Evolutionary conservation across 1,140 invertebrate genomes (phyloP).

Genomic region (Glossosoma conforme): DNA sequence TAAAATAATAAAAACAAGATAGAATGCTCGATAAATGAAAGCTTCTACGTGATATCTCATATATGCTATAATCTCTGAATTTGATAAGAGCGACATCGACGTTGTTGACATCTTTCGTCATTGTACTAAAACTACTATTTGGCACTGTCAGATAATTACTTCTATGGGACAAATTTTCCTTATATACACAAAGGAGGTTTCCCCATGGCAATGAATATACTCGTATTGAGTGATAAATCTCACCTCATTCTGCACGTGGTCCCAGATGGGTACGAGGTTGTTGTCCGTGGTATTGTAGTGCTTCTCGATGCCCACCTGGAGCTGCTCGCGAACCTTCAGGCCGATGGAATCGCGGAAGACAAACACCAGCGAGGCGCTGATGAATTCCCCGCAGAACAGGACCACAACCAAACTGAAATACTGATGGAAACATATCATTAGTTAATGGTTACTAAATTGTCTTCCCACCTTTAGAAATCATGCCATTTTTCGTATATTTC

Average conservation of each 20-base stretch:
- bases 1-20: too few relatives aligned
- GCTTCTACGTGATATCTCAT: too few relatives aligned
- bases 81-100: too few relatives aligned
- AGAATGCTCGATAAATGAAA: too few relatives aligned
- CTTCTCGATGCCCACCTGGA: slow-evolving; percentile 61
- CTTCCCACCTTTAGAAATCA: too few relatives aligned
- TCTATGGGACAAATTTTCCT: not conserved
- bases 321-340: slow-evolving; percentile 59
- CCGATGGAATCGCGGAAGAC: slow-evolving; percentile 67
- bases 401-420: slow-evolving; percentile 80
- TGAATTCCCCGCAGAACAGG: slow-evolving; percentile 73
- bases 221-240: too few relatives aligned
- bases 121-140: slow-evolving; percentile 11
- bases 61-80: too few relatives aligned
- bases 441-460: too few relatives aligned
- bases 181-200: too few relatives aligned
- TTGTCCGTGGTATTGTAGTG: slow-evolving; percentile 64
- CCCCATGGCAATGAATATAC: too few relatives aligned
- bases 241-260: slow-evolving; percentile 68
- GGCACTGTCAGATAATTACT: slow-evolving; percentile 8
- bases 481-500: too few relatives aligned
- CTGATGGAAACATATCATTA: slow-evolving; percentile 58
- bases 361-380: slow-evolving; percentile 71
- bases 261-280: slow-evolving; percentile 58
- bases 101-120: not conserved